Base-by-base conservation (phyloP, 2,797 vertebrate genomes). In the Mastacembelus armatus region DNA sequence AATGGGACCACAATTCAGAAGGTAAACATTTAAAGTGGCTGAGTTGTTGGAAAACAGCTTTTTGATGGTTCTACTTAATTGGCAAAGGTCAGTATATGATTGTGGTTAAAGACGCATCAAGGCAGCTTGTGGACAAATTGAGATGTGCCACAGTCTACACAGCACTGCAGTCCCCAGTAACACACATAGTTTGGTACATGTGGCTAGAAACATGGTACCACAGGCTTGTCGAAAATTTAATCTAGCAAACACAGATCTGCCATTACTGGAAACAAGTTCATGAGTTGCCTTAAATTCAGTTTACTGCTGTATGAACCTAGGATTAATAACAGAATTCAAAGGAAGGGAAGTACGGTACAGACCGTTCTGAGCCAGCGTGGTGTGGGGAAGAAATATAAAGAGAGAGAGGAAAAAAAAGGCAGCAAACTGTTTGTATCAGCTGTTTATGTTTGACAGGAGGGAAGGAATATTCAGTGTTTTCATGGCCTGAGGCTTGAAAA, bases 391-490 rank as follows among this genome's bases (percentile, higher is more conserved):
- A 29, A 12, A 38, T 58, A 40, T 27, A 33, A 38, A 15, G 14
- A 11, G 19, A 24, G 55, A 51, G 18, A 40, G 45, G 44, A 60
- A 47, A 27, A 18, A 10, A 66, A 27, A 15, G 43, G 50, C 65
- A 79, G 55, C 18, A 43, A 32, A 33, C 35, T 45, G 43, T 69
- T 39, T 44, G 49, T 71, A 66, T 71, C 66, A 77, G 55, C 35
- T 66, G 52, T 72, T 66, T 54, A 7, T 67, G 55, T 66, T 55
- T 38, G 38, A 78, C 45, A 42, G 47, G 16, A 42, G 45, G 36
- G 29, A 30, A 22, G 30, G 9, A 48, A 29, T 12, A 39, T 40
- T 58, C 21, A 54, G 50, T 19, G 39, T 44, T 30, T 24, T 55
- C 7, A 19, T 11, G 2, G 50, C 68, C 32, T 0, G 29, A 35